These are phyloP conservation scores for Lutjanus campechanus DNA, from an alignment of 2,797 vertebrate species.

Conservation along the genomic window DNA sequence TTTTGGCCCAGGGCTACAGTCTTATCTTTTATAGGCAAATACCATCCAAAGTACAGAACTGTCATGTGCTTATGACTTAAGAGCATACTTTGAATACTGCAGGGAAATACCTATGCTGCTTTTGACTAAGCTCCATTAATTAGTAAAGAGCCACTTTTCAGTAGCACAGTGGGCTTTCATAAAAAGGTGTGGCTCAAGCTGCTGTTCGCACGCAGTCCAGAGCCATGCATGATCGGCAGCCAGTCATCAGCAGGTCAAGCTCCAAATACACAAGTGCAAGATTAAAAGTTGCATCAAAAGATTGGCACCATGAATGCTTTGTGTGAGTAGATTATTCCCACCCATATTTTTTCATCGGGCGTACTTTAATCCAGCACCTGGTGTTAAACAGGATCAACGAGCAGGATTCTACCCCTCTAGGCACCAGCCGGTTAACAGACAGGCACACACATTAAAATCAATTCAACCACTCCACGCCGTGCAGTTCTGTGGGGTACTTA, in stretches of 20 bases:
- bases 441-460: conserved; percentile 53
- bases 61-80: conserved; percentile 53
- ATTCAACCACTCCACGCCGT: conserved; percentile 68
- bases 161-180: conserved; percentile 25
- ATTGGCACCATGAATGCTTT: conserved; percentile 8
- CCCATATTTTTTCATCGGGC: background rate
- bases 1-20: conserved; percentile 30
- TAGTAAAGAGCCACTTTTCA: conserved; percentile 40
- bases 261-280: conserved; percentile 11
- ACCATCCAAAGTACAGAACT: conserved; percentile 53
- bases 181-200: conserved; percentile 38
- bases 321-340: background rate
- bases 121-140: conserved; percentile 61
- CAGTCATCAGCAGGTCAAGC: conserved; percentile 39
- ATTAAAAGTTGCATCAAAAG: conserved; percentile 8
- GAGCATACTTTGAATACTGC: conserved; percentile 57
- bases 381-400: conserved; percentile 38
- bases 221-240: conserved; percentile 68
- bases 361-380: conserved; percentile 26
- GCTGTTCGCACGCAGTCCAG: conserved; percentile 49
- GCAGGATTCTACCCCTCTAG: conserved; percentile 30
- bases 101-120: conserved; percentile 53
- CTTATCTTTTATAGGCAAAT: conserved; percentile 66
- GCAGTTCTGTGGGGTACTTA: conserved; percentile 83
- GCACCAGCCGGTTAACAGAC: conserved; percentile 50